Evolutionary conservation across 2,888 invertebrate species (phyloP).

Genomic region (Toxonevra muliebris): DNA sequence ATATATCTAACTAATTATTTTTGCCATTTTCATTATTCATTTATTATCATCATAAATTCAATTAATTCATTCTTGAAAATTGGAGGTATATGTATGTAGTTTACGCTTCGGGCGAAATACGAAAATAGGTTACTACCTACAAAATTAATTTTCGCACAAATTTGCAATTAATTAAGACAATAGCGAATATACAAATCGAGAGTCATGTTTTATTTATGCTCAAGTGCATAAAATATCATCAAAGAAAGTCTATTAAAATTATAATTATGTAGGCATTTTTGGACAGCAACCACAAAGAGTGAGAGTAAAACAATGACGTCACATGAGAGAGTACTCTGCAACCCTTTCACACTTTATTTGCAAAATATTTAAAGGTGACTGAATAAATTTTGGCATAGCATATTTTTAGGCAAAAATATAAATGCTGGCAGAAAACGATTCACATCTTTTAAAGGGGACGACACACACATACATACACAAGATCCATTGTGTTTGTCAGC

Average conservation of each 20-base stretch:
- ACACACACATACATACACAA: no score
- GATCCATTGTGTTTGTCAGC: background rate
- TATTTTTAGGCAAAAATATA: background rate
- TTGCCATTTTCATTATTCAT: slow-evolving; percentile 5
- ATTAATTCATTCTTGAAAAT: slow-evolving; percentile 14
- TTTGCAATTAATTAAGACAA: no score
- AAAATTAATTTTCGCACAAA: no score
- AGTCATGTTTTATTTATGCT: no score
- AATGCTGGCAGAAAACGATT: background rate
- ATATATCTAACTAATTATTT: slow-evolving; percentile 1
- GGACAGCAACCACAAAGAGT: background rate
- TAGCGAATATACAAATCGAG: no score
- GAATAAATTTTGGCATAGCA: background rate
- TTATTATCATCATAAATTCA: background rate
- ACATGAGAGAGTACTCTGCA: background rate
- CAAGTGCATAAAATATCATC: background rate
- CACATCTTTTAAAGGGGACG: no score
- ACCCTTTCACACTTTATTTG: background rate
- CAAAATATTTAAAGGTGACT: background rate
- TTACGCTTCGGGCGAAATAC: no score
- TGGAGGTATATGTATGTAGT: background rate
- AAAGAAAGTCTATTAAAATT: background rate
- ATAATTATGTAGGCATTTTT: background rate
- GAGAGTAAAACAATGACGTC: background rate
- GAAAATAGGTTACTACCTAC: no score